phyloP scores from a whole-genome alignment of 2,113 vertebrate genomes.

The Dromiciops gliroides region DNA sequence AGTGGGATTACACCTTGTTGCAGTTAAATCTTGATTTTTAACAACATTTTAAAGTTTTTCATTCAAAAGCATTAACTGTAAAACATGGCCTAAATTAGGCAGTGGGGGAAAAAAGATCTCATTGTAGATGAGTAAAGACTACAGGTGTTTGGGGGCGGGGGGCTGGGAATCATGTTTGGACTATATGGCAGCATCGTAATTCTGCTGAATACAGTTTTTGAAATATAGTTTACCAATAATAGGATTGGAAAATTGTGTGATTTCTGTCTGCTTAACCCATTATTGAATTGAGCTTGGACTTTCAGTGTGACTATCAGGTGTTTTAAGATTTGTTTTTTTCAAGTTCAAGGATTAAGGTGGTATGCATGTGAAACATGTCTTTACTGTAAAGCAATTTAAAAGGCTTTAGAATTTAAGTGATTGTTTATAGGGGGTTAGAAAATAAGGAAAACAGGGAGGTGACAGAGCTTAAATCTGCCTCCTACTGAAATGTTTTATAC shows the following conservation, averaged over 20 bases:
- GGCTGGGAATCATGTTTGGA: background rate
- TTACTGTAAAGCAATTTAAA: slow-evolving; percentile 71
- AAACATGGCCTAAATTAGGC: slow-evolving; percentile 68
- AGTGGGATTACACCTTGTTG: slow-evolving; percentile 46
- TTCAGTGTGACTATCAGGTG: slow-evolving; percentile 57
- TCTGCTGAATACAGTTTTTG: slow-evolving; percentile 54
- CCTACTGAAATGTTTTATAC: slow-evolving; percentile 6
- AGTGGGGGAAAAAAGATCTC: slow-evolving; percentile 47
- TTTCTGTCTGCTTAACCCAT: slow-evolving; percentile 63
- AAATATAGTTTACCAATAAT: slow-evolving; percentile 46
- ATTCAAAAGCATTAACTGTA: slow-evolving; percentile 54
- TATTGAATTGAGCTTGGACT: slow-evolving; percentile 59
- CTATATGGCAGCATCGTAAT: background rate
- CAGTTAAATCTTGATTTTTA: slow-evolving; percentile 52
- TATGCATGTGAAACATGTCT: slow-evolving; percentile 70
- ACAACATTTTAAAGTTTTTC: slow-evolving; percentile 58
- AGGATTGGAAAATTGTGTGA: slow-evolving; percentile 43
- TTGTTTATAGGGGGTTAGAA: slow-evolving; percentile 55
- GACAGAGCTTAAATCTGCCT: slow-evolving; percentile 1
- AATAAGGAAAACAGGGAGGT: background rate
- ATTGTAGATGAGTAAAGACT: slow-evolving; percentile 49
- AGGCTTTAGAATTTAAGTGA: slow-evolving; percentile 55
- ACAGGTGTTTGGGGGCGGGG: slow-evolving; percentile 21
- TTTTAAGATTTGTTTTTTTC: slow-evolving; percentile 63
- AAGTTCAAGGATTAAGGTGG: slow-evolving; percentile 66